Percentiles rank a stretch among this genome's conserved stretches.
These are phyloP conservation scores for Tiphia femorata DNA, from an alignment of 2,888 invertebrate genomes.

Conservation along the genomic window DNA sequence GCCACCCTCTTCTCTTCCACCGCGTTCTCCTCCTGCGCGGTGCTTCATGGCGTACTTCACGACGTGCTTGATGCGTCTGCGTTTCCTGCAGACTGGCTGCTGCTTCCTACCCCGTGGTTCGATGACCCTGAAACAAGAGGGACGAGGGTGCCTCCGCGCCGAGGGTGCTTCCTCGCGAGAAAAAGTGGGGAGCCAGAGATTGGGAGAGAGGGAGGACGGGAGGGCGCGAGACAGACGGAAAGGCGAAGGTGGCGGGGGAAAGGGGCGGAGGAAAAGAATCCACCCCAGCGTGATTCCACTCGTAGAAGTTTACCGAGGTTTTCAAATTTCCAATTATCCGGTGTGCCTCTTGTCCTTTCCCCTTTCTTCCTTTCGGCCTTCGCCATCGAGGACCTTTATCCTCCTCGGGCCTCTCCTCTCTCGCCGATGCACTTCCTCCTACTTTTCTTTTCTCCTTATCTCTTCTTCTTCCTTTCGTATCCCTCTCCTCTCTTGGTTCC, in stretches of 20 bases:
- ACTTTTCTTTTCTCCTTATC: not conserved
- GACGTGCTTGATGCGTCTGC: not conserved
- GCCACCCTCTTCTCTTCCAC: too few species aligned
- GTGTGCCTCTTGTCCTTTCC: not conserved
- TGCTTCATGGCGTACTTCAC: too few species aligned
- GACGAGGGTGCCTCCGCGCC: slow-evolving; percentile 7
- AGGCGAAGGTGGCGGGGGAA: not conserved
- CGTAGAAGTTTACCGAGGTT: slow-evolving; percentile 12
- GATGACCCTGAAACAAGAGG: slow-evolving; percentile 12
- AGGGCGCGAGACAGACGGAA: not conserved
- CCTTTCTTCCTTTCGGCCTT: not conserved
- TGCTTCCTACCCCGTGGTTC: not conserved
- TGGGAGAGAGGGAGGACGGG: not conserved
- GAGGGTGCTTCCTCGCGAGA: slow-evolving; percentile 4
- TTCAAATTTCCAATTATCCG: slow-evolving; percentile 13
- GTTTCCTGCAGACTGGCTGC: slow-evolving; percentile 2
- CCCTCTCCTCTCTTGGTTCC: not conserved
- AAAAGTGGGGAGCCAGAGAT: not conserved
- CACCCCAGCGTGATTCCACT: slow-evolving; percentile 5
- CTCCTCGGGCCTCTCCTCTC: not conserved
- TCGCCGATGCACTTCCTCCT: not conserved
- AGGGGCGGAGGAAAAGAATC: not conserved
- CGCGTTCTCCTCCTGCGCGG: too few species aligned
- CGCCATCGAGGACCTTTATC: too few species aligned
- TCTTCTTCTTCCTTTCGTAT: not conserved